Base-by-base conservation (phyloP, 2,888 invertebrate species). In the Coecobrya sp. region DNA sequence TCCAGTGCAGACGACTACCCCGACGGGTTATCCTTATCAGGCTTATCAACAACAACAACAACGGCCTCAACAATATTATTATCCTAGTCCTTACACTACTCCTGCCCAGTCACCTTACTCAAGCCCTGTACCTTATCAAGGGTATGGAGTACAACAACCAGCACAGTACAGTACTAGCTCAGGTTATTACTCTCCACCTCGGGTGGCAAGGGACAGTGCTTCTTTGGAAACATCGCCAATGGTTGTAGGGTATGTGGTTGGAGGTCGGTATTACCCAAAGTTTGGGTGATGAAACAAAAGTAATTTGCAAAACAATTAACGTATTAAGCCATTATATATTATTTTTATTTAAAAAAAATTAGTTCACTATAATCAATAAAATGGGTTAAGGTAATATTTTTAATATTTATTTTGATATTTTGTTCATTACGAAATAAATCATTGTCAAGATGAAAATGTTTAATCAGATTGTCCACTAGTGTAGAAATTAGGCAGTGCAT, bases 151-250 rank as follows among this genome's bases (percentile, higher is more conserved):
- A n/a, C n/a, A n/a, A n/a, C n/a, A n/a, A n/a, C n/a, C n/a, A n/a
- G n/a, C n/a, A n/a, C n/a, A n/a, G n/a, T n/a, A n/a, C n/a, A n/a
- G n/a, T n/a, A n/a, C n/a, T n/a, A 22, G 22, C 22, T 3, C 19
- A 0, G 59, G 59, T 3, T 73, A 73, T 36, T 73, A 73, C 42
- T 19, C 79, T 42, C 36, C 73, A 16, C 62, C 59, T 22, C 59
- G 82, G 7, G 22, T 22, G 1, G 0, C 62, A 19, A 1, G 82
- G 8, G 22, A 13, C 19, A 25, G 27, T 36, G 36, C 36, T 36
- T 2, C 7, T 36, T n/a, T n/a, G n/a, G 36, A 7, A 36, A 36
- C 55, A 16, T 19, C 19, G 62, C 36, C 82, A n/a, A 8, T 62
- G n/a, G 11, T 22, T 36, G 62, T 62, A 16, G 36, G 19, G 62